phyloP scores from a whole-genome alignment of 2,797 vertebrate genomes.

The Loris lydekkerianus region DNA sequence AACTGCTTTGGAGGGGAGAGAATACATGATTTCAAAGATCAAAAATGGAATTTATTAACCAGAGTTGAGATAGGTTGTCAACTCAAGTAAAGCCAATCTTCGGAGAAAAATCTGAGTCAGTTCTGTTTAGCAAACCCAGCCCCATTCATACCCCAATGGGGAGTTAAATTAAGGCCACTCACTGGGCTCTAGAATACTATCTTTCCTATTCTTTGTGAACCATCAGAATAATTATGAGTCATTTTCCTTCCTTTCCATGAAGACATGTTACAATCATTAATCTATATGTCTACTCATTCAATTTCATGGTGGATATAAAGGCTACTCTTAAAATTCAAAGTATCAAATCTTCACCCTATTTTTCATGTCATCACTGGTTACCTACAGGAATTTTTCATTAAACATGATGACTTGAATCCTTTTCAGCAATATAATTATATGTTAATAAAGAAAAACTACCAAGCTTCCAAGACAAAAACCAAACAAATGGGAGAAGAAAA shows the following conservation, averaged over 20 bases:
- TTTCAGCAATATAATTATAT: not conserved
- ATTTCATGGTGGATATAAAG: not conserved
- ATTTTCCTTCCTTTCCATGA: not conserved
- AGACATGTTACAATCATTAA: slow-evolving; percentile 23
- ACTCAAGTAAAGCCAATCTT: slow-evolving; percentile 15
- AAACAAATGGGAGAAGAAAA: not conserved
- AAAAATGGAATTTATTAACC: not conserved
- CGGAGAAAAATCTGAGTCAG: not conserved
- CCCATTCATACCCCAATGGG: not conserved
- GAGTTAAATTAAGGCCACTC: not conserved
- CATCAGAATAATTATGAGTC: not conserved
- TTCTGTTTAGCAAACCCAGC: not conserved
- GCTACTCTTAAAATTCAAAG: not conserved
- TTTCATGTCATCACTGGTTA: not conserved
- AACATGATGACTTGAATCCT: not conserved
- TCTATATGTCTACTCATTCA: not conserved
- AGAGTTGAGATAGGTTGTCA: not conserved
- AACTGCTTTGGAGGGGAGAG: not conserved
- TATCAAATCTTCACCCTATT: not conserved
- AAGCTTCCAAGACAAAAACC: not conserved
- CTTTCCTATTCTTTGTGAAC: not conserved
- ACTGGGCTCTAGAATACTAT: not conserved
- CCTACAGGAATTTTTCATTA: slow-evolving; percentile 9
- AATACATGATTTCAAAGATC: not conserved
- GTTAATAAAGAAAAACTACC: not conserved